A percentile compares a stretch with the other conserved stretches of the same genome.
Conservation (phyloP, 1,140 invertebrate genomes). For the Palaemon carinicauda region DNA sequence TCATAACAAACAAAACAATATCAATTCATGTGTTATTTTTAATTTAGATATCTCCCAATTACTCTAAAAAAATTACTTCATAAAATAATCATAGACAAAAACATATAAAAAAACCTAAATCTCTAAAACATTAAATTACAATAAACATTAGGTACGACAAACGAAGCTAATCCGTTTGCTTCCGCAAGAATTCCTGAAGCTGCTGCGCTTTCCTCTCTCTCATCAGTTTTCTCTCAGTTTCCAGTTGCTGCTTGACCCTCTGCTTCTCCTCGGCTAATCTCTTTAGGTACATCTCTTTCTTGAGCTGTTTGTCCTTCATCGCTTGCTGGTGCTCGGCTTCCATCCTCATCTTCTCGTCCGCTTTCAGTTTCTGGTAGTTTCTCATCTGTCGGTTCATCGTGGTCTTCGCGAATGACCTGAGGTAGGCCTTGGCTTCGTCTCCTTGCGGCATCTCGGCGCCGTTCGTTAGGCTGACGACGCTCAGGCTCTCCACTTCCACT, state of each 20-base stretch:
- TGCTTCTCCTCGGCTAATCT: conserved; percentile 1
- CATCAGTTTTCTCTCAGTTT: background rate
- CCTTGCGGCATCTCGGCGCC: background rate
- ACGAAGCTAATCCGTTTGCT: background rate
- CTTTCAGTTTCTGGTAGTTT: background rate
- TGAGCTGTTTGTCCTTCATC: background rate
- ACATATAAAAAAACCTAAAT: too few relatives aligned
- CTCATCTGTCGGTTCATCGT: background rate
- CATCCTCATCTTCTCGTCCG: conserved; percentile 3
- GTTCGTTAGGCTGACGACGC: background rate
- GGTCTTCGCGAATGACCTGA: background rate
- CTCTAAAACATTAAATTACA: too few relatives aligned
- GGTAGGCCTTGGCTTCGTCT: background rate
- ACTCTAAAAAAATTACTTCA: too few relatives aligned
- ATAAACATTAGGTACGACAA: background rate
- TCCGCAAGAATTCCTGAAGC: conserved; percentile 1
- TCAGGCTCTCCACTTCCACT: too few relatives aligned
- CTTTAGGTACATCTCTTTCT: background rate
- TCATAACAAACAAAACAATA: too few relatives aligned
- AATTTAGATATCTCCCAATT: too few relatives aligned
- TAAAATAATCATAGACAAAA: too few relatives aligned
- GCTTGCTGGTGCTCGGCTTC: background rate
- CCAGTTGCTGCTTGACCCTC: background rate
- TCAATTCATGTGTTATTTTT: too few relatives aligned
- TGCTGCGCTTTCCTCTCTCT: background rate